Conservation (phyloP, 2,888 invertebrate species). For the Elysia crispata region DNA sequence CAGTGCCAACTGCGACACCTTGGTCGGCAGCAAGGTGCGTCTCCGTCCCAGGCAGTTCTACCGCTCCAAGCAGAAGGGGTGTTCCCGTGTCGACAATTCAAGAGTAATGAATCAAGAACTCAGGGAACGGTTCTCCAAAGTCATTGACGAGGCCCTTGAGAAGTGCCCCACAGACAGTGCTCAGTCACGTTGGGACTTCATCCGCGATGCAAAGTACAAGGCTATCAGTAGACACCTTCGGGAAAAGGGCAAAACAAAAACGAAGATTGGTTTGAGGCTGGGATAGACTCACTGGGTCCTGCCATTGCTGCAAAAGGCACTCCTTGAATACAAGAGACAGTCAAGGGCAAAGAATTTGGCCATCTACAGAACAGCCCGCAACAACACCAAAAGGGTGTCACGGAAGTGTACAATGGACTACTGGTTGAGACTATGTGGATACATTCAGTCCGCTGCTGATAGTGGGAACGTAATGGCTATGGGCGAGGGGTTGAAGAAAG, state of each 20-base stretch:
- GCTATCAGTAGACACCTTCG: constrained; percentile 1
- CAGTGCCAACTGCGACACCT: constrained; percentile 38
- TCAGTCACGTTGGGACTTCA: too few relatives aligned
- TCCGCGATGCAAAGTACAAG: too few relatives aligned
- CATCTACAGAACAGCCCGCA: background rate
- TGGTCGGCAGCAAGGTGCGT: constrained; percentile 34
- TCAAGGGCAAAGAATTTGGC: background rate
- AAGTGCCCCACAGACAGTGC: too few relatives aligned
- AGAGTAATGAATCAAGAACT: too few relatives aligned
- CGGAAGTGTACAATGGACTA: background rate
- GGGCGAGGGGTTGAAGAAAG: constrained; percentile 3
- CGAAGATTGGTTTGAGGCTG: constrained; percentile 2
- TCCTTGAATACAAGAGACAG: background rate
- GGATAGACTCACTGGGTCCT: background rate
- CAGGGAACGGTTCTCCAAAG: too few relatives aligned
- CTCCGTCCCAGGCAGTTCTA: constrained; percentile 17
- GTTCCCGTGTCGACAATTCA: too few relatives aligned
- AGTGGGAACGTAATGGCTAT: background rate
- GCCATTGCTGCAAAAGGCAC: background rate
- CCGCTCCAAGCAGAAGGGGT: too few relatives aligned
- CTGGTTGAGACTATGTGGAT: background rate
- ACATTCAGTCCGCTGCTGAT: background rate
- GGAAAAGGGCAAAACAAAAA: background rate
- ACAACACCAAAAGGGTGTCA: background rate
- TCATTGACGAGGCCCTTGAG: too few relatives aligned